Conservation (phyloP, 2,797 vertebrate genomes). For the Oreochromis mossambicus region DNA sequence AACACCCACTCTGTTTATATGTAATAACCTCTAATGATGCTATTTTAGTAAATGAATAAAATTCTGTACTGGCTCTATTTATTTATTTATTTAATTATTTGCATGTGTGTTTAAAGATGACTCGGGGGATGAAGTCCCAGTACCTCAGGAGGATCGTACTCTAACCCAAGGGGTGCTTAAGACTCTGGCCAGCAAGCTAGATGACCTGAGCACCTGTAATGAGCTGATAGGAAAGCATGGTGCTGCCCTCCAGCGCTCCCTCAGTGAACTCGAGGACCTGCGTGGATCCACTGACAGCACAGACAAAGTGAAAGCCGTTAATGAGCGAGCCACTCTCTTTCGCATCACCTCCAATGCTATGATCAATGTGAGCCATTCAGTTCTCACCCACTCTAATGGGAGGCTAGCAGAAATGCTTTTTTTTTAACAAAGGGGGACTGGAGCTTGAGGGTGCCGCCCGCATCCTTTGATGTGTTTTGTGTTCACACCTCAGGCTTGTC, state of each 20-base stretch:
- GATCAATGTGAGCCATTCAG: constrained; percentile 86
- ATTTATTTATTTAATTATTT: background rate
- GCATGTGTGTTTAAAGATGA: constrained; percentile 80
- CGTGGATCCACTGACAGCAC: constrained; percentile 78
- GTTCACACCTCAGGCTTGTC: constrained; percentile 83
- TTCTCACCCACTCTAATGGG: background rate
- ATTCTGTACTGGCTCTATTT: background rate
- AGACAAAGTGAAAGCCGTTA: constrained; percentile 89
- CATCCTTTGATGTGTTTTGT: constrained; percentile 4
- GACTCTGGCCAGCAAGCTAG: constrained; percentile 86
- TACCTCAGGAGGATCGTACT: constrained; percentile 83
- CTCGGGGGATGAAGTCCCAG: constrained; percentile 90
- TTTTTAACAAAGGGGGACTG: background rate
- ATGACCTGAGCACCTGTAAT: constrained; percentile 93
- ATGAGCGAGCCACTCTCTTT: constrained; percentile 93
- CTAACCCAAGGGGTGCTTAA: constrained; percentile 86
- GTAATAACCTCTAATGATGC: background rate
- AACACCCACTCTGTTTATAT: background rate
- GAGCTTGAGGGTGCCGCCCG: background rate
- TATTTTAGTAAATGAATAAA: background rate
- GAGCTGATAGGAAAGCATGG: constrained; percentile 96
- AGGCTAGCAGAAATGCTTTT: background rate
- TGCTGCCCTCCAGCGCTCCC: constrained; percentile 92
- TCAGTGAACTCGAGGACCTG: constrained; percentile 90
- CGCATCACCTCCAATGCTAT: constrained; percentile 99